Percentiles rank a stretch among this genome's conserved stretches.
These are phyloP conservation scores for Porites lobata DNA, from an alignment of 92 coral and sea anemone species.

Conservation along the genomic window DNA sequence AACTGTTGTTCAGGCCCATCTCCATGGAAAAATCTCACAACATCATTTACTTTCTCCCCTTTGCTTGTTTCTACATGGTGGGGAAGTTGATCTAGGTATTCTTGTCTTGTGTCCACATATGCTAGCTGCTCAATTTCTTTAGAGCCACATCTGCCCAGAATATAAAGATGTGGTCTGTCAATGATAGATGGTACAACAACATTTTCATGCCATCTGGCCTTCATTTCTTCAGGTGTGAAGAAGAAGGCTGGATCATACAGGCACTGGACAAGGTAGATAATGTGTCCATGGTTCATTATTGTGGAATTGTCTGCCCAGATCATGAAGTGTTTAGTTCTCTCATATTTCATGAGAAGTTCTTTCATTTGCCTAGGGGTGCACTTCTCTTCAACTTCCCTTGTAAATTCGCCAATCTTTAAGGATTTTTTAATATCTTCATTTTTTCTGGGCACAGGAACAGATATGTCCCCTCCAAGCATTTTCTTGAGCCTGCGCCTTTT, in stretches of 20 bases:
- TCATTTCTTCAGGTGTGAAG: slow-evolving; percentile 5
- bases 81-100: background rate
- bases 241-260: slow-evolving; percentile 6
- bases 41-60: slow-evolving; percentile 52
- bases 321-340: slow-evolving; percentile 1
- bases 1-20: slow-evolving; percentile 63
- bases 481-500: slow-evolving; percentile 23
- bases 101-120: background rate
- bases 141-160: slow-evolving; percentile 1
- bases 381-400: no score
- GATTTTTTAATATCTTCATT: slow-evolving; percentile 58
- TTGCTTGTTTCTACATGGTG: background rate
- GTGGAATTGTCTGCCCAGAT: slow-evolving; percentile 27
- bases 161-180: slow-evolving; percentile 2
- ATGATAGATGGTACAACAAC: slow-evolving; percentile 2
- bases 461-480: slow-evolving; percentile 57
- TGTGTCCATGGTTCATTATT: slow-evolving; percentile 16
- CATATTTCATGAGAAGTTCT: background rate
- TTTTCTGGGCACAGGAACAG: slow-evolving; percentile 44
- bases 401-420: background rate
- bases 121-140: slow-evolving; percentile 6
- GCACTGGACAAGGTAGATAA: background rate
- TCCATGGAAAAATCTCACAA: slow-evolving; percentile 70
- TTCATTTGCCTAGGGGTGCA: background rate
- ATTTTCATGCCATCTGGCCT: background rate